These are phyloP conservation scores for Azemiops feae DNA, from an alignment of 2,113 vertebrate genomes.

Conservation along the genomic window DNA sequence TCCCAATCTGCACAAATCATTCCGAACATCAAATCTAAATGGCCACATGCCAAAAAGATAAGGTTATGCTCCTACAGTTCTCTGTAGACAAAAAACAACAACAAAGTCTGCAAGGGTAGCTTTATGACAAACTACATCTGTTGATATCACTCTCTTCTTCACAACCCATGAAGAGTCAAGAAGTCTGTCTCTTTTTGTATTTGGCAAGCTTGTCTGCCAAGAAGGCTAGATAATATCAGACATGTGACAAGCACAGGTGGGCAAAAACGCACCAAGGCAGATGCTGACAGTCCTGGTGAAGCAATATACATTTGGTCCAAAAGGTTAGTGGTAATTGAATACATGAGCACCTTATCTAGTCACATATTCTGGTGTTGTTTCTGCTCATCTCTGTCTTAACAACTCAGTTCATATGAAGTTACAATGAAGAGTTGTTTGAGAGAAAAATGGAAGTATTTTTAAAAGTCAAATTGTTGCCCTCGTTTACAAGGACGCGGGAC, in stretches of 20 bases:
- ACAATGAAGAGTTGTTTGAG: background rate
- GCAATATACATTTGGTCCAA: background rate
- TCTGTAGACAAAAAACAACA: background rate
- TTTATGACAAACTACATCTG: background rate
- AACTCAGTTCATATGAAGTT: background rate
- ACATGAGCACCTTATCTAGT: background rate
- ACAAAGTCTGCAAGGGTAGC: background rate
- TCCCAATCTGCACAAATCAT: background rate
- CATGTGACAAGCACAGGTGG: background rate
- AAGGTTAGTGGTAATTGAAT: background rate
- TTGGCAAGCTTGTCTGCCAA: background rate
- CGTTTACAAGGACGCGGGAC: background rate
- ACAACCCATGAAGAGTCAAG: background rate
- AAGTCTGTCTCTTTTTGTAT: background rate
- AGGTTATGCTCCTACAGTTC: background rate
- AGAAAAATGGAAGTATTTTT: background rate
- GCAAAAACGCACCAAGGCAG: background rate
- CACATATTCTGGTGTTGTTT: background rate
- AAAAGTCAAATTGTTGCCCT: background rate
- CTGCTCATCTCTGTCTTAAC: background rate
- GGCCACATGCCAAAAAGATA: background rate
- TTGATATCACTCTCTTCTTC: background rate
- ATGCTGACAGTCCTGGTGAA: background rate
- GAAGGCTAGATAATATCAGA: background rate
- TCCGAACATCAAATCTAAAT: background rate